Evolutionary conservation across 2,888 invertebrate genomes (phyloP), one percentile per base, ranked within the genome.

Genomic region (Antheraea yamamai): DNA sequence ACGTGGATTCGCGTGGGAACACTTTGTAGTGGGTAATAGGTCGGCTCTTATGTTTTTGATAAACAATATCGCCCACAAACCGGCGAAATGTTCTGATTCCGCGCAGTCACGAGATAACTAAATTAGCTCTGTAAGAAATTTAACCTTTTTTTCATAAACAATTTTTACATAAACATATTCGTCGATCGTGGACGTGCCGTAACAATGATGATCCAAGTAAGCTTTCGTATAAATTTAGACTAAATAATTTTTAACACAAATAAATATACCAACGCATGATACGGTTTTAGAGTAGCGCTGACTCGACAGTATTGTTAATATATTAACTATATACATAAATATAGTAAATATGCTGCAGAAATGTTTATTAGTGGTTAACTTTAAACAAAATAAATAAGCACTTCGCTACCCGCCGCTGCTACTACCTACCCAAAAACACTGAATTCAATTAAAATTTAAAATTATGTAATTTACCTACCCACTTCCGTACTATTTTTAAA

Each of bases 11-110:
- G 73, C 75, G 73, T 73, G 51, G 73, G 55, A 73, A 75, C 73
- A 73, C 75, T 73, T 61, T 66, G 73, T 75, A 75, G 73, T n/a
- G 70, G 61, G 39, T 75, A 75, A 70, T 75, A 70, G 73, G 73
- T 35, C 70, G 39, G 75, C 18, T 68, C 47, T 35, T 68, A 58
- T 66, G 73, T 35, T 64, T 55, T 68, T 70, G 58, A 47, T 75
- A 75, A 73, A 75, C 73, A 73, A 14, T 58, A 73, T 73, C 73
- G 75, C 73, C 75, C 73, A 73, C 73, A 73, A 58, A 47, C 39
- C 55, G 73, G 73, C 75, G 75, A 52, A 58, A 52, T 73, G 20
- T 55, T 26, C n/a, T 66, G 66, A 75, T 52, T 75, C 73, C 66
- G 39, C 73, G 55, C 74, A 66, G 39, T 73, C 75, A 55, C 75